Evolutionary conservation across 2,888 invertebrate species (phyloP), one percentile per base, ranked within the genome.

Genomic region (Acanthosepion esculentum): DNA sequence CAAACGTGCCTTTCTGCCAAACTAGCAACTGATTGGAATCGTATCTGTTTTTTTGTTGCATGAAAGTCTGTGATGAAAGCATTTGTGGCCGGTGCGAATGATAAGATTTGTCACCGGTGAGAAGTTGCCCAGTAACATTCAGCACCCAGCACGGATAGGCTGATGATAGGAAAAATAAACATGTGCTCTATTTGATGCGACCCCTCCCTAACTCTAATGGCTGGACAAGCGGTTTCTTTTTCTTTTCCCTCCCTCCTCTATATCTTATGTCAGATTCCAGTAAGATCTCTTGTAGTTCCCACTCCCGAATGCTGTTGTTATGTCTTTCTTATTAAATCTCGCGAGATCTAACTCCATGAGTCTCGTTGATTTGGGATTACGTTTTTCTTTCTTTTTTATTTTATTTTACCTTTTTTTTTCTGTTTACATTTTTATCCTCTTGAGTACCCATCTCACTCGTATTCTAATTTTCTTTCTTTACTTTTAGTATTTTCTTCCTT

Each of bases 121-220:
- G n/a, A n/a, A 33, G 15, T n/a, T n/a, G 78, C n/a, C 6, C n/a
- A 15, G 78, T n/a, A 78, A 78, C 78, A 78, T 78, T 78, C 78
- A 78, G 78, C 78, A 78, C 78, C 78, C n/a, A 78, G n/a, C 78
- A 78, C n/a, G 78, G 78, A 78, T 78, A 78, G 78, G 18, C 78
- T n/a, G 78, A n/a, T n/a, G n/a, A 78, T n/a, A n/a, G 78, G 78
- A n/a, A 78, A 78, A 78, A 78, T 78, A 78, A 78, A 78, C 78
- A 78, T 78, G 33, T 78, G 78, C n/a, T 12, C n/a, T n/a, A n/a
- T n/a, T 78, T n/a, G n/a, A n/a, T 10, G 8, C 8, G 7, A 29
- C 29, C 78, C 78, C 29, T 23, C 78, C 2, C 78, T 18, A 5
- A n/a, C 78, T 6, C 20, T 53, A 53, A 15, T 20, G 4, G 20